phyloP scores from a whole-genome alignment of 2,797 vertebrate genomes.

The Numenius phaeopus region DNA sequence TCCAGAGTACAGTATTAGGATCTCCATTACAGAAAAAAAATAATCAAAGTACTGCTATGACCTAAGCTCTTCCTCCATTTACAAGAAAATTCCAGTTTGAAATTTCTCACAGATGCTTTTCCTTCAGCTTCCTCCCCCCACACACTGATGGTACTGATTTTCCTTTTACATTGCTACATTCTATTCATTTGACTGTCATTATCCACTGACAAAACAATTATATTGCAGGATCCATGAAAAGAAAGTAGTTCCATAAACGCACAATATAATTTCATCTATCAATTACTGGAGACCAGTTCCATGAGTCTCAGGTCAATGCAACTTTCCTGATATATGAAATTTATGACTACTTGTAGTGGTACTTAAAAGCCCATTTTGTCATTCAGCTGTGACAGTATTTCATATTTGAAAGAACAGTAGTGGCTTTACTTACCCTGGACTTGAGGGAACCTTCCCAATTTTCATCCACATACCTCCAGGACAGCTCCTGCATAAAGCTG shows the following conservation, averaged over 20 bases:
- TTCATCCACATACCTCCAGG: constrained; percentile 99
- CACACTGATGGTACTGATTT: not conserved
- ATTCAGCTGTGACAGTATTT: not conserved
- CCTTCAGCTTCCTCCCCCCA: not conserved
- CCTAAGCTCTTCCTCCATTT: not conserved
- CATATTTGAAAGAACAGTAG: not conserved
- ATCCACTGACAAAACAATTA: not conserved
- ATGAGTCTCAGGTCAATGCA: not conserved
- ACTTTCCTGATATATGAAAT: not conserved
- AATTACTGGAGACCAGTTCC: not conserved
- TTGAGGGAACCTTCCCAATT: constrained; percentile 99
- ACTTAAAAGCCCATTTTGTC: not conserved
- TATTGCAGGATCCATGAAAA: not conserved
- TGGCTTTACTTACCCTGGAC: constrained; percentile 91
- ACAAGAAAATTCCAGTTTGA: not conserved
- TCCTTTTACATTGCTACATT: not conserved
- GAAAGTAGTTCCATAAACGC: not conserved
- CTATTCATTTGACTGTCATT: not conserved
- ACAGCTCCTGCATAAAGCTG: constrained; percentile 97
- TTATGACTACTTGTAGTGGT: not conserved
- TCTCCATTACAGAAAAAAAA: not conserved
- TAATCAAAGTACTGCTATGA: not conserved
- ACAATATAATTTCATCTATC: not conserved
- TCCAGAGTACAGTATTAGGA: not conserved
- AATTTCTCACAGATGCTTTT: not conserved